Conservation (phyloP, 2,797 vertebrate genomes). For the Valencia hispanica region DNA sequence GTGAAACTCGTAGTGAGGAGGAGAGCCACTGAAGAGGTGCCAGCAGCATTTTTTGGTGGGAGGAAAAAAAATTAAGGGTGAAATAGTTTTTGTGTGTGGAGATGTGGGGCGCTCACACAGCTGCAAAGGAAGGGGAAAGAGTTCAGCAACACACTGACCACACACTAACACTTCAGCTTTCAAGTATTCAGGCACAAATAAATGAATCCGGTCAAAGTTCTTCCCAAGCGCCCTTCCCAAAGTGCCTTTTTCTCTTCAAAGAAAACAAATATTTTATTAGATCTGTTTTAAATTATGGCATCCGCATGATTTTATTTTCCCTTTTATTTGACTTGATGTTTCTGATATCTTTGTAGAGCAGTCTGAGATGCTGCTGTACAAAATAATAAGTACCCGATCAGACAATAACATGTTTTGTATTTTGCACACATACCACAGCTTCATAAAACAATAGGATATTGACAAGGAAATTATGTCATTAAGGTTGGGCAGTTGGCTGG, state of each 20-base stretch:
- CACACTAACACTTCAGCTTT: conserved; percentile 20
- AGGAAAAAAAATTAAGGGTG: conserved; percentile 11
- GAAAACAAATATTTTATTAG: not conserved
- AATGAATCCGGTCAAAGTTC: conserved; percentile 30
- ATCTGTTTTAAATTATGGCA: not conserved
- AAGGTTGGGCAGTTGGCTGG: conserved; percentile 70
- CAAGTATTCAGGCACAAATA: conserved; percentile 31
- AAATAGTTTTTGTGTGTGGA: conserved; percentile 19
- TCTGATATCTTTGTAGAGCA: not conserved
- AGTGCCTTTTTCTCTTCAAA: conserved; percentile 14
- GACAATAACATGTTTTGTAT: not conserved
- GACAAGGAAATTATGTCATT: conserved; percentile 74
- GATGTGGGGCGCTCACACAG: conserved; percentile 49
- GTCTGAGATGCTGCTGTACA: not conserved
- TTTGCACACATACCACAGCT: conserved; percentile 19
- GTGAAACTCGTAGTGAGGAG: conserved; percentile 15
- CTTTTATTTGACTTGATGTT: not conserved
- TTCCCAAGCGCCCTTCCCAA: conserved; percentile 28
- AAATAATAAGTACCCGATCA: not conserved
- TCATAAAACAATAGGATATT: conserved; percentile 63
- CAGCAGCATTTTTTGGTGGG: conserved; percentile 31
- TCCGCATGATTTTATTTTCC: not conserved
- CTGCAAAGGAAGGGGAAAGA: conserved; percentile 73
- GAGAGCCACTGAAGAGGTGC: conserved; percentile 34
- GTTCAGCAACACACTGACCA: conserved; percentile 74